These are phyloP conservation scores for Eilema caniola DNA, from an alignment of 2,888 invertebrate genomes.

Conservation along the genomic window DNA sequence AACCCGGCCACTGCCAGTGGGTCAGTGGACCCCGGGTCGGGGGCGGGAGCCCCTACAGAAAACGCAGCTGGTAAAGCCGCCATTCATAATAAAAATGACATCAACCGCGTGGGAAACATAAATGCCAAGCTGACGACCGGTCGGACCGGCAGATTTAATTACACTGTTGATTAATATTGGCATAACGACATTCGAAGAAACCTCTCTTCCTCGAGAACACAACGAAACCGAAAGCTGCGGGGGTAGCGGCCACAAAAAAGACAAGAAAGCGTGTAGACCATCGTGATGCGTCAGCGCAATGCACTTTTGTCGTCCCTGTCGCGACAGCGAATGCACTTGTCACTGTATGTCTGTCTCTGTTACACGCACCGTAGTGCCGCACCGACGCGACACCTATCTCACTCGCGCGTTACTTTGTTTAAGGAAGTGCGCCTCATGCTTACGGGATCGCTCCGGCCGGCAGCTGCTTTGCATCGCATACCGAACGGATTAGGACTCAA, in stretches of 20 bases:
- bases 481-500: constrained; percentile 72
- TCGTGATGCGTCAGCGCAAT: constrained; percentile 83
- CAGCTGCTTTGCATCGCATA: constrained; percentile 76
- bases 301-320: constrained; percentile 73
- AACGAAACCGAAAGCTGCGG: constrained; percentile 77
- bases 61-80: constrained; percentile 69
- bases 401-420: constrained; percentile 62
- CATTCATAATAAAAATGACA: constrained; percentile 84
- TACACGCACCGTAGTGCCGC: constrained; percentile 29
- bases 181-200: constrained; percentile 70
- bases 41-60: constrained; percentile 58
- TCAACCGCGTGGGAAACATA: constrained; percentile 85
- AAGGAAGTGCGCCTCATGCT: constrained; percentile 76
- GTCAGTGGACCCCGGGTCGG: constrained; percentile 73
- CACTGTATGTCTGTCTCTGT: constrained; percentile 57
- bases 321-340: constrained; percentile 67
- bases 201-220: constrained; percentile 59
- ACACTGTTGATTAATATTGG: constrained; percentile 75
- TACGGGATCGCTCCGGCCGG: constrained; percentile 70
- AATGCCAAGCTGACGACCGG: constrained; percentile 79
- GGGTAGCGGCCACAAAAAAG: constrained; percentile 72
- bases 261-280: constrained; percentile 73
- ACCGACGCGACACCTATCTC: constrained; percentile 42
- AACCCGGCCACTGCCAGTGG: constrained; percentile 71
- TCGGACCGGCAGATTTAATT: constrained; percentile 79